Evolutionary conservation across 1,140 invertebrate species (phyloP).

Genomic region (Pteromalus puparum): DNA sequence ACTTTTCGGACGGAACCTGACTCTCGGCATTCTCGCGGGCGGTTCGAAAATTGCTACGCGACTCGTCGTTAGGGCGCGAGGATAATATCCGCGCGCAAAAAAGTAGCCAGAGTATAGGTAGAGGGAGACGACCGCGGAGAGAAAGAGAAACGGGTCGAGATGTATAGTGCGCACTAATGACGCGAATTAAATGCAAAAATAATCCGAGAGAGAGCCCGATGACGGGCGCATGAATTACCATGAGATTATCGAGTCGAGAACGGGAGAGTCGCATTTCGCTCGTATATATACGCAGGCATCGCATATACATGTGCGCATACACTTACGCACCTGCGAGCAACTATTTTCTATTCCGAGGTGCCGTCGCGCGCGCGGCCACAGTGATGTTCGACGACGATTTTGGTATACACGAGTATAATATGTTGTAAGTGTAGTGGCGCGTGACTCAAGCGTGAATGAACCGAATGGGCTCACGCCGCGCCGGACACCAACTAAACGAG

Average conservation of each 20-base stretch:
- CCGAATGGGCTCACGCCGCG: neutral
- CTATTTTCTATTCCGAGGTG: neutral
- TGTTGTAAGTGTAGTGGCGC: neutral
- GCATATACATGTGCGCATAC: too few relatives aligned
- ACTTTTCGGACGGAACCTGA: neutral
- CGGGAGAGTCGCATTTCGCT: neutral
- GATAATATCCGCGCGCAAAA: neutral
- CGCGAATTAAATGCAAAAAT: constrained; percentile 36
- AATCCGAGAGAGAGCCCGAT: neutral
- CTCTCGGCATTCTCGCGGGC: too few relatives aligned
- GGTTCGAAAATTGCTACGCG: neutral
- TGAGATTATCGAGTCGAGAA: neutral
- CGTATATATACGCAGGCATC: too few relatives aligned
- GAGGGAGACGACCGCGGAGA: too few relatives aligned
- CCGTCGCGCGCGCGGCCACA: neutral
- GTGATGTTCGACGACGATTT: neutral
- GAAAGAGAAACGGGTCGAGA: neutral
- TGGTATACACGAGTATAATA: too few relatives aligned
- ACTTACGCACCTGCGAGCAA: neutral
- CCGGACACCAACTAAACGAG: neutral
- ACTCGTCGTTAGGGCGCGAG: neutral
- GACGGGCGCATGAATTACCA: constrained; percentile 27
- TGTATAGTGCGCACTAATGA: neutral
- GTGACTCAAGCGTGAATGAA: constrained; percentile 31
- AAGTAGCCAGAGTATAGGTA: neutral